Conservation (phyloP, 1,140 invertebrate species). For the Aphelenchoides fujianensis region DNA sequence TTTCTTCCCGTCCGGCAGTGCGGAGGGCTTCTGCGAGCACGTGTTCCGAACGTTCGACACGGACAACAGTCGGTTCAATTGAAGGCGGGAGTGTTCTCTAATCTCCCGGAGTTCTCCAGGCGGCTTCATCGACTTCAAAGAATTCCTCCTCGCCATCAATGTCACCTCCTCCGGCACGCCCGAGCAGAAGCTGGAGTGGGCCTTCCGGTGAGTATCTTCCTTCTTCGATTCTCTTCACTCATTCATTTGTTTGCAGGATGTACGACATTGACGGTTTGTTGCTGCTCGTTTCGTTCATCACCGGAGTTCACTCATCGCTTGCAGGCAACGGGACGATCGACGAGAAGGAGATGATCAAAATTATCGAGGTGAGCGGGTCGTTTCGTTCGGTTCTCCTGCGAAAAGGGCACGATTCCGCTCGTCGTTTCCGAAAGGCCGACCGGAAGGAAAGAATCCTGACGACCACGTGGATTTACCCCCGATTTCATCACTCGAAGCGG, state of each 20-base stretch:
- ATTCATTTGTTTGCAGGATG: constrained; percentile 59
- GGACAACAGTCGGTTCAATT: constrained; percentile 76
- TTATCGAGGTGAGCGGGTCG: constrained; percentile 66
- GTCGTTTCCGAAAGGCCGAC: too few relatives aligned
- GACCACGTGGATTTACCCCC: too few relatives aligned
- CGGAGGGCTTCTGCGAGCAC: constrained; percentile 97
- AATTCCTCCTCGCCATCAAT: constrained; percentile 94
- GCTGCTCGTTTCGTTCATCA: too few relatives aligned
- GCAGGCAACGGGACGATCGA: constrained; percentile 87
- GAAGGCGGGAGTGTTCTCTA: too few relatives aligned
- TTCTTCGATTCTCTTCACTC: too few relatives aligned
- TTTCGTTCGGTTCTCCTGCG: not conserved
- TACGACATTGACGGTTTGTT: constrained; percentile 99
- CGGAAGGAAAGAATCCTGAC: too few relatives aligned
- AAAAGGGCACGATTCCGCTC: not conserved
- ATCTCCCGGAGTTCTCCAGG: not conserved
- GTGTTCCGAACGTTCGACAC: constrained; percentile 93
- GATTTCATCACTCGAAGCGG: too few relatives aligned
- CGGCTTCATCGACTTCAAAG: constrained; percentile 89
- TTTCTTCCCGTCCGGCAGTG: constrained; percentile 81
- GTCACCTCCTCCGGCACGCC: constrained; percentile 94
- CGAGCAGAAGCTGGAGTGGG: constrained; percentile 98
- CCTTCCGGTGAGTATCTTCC: too few relatives aligned
- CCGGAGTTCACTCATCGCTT: too few relatives aligned
- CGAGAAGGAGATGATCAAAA: constrained; percentile 75